These are phyloP conservation scores for Ophthalmolycus amberensis DNA, from an alignment of 2,113 vertebrate species.

Conservation along the genomic window DNA sequence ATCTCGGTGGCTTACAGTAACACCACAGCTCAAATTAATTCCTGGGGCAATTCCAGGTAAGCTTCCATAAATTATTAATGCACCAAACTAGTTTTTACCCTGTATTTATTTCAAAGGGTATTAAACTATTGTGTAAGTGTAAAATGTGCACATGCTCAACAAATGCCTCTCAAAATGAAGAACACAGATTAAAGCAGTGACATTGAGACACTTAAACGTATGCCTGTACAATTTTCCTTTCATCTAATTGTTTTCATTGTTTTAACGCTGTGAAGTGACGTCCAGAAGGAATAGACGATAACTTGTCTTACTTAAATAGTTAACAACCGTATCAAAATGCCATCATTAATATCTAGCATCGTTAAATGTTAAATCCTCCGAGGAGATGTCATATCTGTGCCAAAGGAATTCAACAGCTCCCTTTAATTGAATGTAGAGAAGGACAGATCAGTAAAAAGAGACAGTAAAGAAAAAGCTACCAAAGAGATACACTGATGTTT, in stretches of 20 bases:
- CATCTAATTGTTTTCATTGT: neutral
- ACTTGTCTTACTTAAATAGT: neutral
- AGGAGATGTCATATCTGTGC: neutral
- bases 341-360: neutral
- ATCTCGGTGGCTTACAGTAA: neutral
- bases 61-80: neutral
- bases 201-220: neutral
- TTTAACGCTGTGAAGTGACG: neutral
- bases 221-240: neutral
- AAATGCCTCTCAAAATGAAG: neutral
- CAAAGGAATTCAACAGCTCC: neutral
- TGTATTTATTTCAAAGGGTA: neutral
- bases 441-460: neutral
- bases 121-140: neutral
- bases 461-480: neutral
- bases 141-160: neutral
- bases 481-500: neutral
- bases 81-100: neutral
- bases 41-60: neutral
- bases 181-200: neutral
- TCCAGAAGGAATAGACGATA: neutral
- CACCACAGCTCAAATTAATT: neutral
- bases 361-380: neutral
- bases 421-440: neutral
- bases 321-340: neutral